Evolutionary conservation across 30 jellyfish, hydroid and myxozoan species (phyloP).

Genomic region (Pseudorhiza aurosa): DNA sequence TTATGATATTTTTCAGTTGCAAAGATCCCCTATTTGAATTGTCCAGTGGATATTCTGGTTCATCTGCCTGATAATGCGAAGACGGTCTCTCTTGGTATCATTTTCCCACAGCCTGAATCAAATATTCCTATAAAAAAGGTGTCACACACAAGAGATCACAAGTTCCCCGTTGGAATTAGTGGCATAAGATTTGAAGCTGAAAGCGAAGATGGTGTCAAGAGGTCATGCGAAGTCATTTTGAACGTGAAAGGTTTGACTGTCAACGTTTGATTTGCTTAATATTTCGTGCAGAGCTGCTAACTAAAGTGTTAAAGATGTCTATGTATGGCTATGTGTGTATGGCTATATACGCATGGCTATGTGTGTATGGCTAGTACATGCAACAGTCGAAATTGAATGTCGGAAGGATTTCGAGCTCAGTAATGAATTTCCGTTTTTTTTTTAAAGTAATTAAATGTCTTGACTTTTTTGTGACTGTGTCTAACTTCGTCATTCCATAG

Average conservation of each 20-base stretch:
- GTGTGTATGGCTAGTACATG: too few relatives aligned
- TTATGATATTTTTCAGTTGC: conserved; percentile 80
- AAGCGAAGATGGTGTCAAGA: conserved; percentile 68
- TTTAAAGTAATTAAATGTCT: too few relatives aligned
- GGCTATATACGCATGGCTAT: too few relatives aligned
- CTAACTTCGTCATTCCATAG: not conserved
- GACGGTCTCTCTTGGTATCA: conserved; percentile 60
- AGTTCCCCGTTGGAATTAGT: conserved; percentile 74
- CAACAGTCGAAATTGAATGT: too few relatives aligned
- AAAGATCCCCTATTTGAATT: conserved; percentile 85
- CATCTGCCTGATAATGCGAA: conserved; percentile 21
- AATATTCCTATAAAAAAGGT: conserved; percentile 55
- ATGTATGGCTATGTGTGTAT: too few relatives aligned
- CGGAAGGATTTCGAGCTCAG: too few relatives aligned
- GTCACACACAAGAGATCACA: conserved; percentile 49
- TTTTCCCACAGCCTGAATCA: conserved; percentile 80
- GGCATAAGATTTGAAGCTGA: conserved; percentile 75
- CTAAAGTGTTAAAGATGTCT: too few relatives aligned
- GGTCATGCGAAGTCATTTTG: conserved; percentile 73
- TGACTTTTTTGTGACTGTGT: not conserved
- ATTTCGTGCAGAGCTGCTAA: too few relatives aligned
- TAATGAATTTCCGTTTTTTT: too few relatives aligned
- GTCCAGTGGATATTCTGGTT: conserved; percentile 85
- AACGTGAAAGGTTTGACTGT: conserved; percentile 71
- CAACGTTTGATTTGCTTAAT: too few relatives aligned